Conservation (phyloP, 2,888 invertebrate genomes). For the Watsonalla binaria region DNA sequence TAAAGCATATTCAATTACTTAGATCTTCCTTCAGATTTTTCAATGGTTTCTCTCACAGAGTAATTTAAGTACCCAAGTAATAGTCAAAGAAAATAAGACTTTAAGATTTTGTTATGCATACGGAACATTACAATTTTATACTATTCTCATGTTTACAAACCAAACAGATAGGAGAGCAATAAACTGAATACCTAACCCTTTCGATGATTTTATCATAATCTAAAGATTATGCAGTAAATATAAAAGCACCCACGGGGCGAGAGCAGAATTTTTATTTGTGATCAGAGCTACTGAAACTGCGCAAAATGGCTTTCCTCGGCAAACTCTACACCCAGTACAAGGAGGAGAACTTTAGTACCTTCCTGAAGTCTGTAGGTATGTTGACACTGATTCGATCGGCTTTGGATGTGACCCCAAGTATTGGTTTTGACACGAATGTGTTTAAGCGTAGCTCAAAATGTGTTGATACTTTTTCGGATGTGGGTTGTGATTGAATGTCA, state of each 20-base stretch:
- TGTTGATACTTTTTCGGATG: no score
- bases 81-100: no score
- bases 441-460: no score
- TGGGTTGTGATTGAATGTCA: no score
- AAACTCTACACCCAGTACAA: conserved; percentile 4
- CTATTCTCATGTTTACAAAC: background rate
- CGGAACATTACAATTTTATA: background rate
- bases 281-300: background rate
- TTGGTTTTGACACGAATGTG: background rate
- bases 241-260: background rate
- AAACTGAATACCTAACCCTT: background rate
- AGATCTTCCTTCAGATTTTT: no score
- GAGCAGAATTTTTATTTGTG: background rate
- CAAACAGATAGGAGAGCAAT: background rate
- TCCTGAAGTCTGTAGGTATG: conserved; percentile 13
- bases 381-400: background rate
- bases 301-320: conserved; percentile 3
- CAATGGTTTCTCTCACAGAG: no score
- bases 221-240: conserved; percentile 4
- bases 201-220: conserved; percentile 1
- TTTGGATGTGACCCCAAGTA: background rate
- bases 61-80: no score
- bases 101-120: background rate
- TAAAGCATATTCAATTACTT: no score
- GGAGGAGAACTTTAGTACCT: conserved; percentile 18